These are phyloP conservation scores for Philereme transversata DNA, from an alignment of 2,888 invertebrate species.

Conservation along the genomic window DNA sequence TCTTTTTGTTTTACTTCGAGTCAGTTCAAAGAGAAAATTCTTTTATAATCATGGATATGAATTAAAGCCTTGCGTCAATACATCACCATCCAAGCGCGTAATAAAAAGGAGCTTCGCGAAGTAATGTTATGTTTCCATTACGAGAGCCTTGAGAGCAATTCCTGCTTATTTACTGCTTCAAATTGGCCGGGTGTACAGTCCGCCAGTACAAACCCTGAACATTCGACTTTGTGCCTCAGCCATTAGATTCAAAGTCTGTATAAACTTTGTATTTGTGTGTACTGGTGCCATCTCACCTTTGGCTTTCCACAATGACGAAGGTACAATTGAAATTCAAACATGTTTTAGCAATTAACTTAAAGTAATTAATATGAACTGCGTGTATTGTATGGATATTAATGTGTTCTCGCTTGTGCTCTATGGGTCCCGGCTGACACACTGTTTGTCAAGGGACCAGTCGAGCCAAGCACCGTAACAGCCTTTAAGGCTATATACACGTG, in stretches of 20 bases:
- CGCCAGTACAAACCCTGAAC: neutral
- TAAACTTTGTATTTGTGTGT: neutral
- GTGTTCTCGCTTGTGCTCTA: neutral
- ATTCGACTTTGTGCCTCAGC: slow-evolving; percentile 3
- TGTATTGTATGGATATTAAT: slow-evolving; percentile 4
- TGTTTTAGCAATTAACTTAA: slow-evolving; percentile 17
- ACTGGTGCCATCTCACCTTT: slow-evolving; percentile 7
- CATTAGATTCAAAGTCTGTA: neutral
- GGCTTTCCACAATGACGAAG: slow-evolving; percentile 15
- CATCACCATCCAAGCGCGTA: slow-evolving; percentile 7
- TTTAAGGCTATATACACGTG: neutral
- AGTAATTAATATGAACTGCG: slow-evolving; percentile 18
- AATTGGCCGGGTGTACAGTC: neutral
- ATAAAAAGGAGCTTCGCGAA: slow-evolving; percentile 12
- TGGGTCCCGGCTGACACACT: neutral
- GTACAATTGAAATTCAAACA: slow-evolving; percentile 21
- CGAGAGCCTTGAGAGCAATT: slow-evolving; percentile 27
- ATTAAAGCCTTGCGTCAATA: no score
- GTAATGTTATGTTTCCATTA: slow-evolving; percentile 22
- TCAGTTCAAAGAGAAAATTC: no score
- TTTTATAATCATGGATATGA: no score
- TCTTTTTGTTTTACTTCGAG: no score
- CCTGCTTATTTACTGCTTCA: slow-evolving; percentile 22
- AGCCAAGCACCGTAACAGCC: neutral
- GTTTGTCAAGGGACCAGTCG: neutral